Evolutionary conservation across 2,797 vertebrate genomes (phyloP), one percentile per base, ranked within the genome.

Genomic region (Melanotaenia maccullochi): DNA sequence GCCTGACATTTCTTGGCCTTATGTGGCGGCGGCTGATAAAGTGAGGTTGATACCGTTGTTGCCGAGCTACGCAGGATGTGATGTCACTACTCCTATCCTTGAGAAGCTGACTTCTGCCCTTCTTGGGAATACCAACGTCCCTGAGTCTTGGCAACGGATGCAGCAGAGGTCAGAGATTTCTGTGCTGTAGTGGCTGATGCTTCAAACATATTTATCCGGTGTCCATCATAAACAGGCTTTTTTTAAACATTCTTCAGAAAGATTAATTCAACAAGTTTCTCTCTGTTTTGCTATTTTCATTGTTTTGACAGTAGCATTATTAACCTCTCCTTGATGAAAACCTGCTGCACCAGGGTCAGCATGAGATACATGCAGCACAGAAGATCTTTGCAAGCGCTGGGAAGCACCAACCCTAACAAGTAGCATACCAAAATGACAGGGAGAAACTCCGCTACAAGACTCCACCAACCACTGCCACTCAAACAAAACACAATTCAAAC

Each of bases 1-100:
- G 38, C 62, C 58, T 70, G 73, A 84, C 76, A 49, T 76, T 71
- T 81, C 71, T 62, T 7, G 32, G 62, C 81, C 81, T 79, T 72
- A 71, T 57, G 80, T 78, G 83, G 82, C 54, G 1, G 44, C 64
- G 5, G 63, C 73, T 77, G 74, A 72, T 77, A 42, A 76, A 68
- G 56, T 69, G 3, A 42, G 56, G 67, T 36, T 51, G 71, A 73
- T 81, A 22, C 44, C 65, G 71, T 81, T 65, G 59, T 51, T 76
- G 61, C 71, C 0, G 44, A 68, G 68, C 44, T 57, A 6, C 32
- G 33, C 79, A 85, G 85, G 90, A 89, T 56, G 73, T 88, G 80
- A 83, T 62, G 67, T 84, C 73, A 82, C 18, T 5, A 9, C 16
- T 40, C 38, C 61, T 60, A 65, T 71, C 72, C 74, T 79, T 59